Evolutionary conservation across 2,888 invertebrate species (phyloP).

Genomic region (Ectemnius lituratus): DNA sequence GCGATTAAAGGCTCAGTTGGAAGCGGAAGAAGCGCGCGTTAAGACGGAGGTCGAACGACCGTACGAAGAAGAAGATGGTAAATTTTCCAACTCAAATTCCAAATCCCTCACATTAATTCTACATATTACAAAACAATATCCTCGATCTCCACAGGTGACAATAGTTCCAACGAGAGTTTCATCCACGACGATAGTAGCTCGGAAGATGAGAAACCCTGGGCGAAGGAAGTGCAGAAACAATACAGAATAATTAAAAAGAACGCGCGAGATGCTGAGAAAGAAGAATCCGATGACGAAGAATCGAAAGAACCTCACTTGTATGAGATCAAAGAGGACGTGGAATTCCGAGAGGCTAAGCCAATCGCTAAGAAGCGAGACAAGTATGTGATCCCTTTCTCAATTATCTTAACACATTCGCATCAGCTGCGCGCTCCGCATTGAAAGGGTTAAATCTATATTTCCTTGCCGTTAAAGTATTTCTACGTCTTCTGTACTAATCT

Average conservation of each 20-base stretch:
- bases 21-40: constrained; percentile 67
- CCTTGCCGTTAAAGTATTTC: too few relatives aligned
- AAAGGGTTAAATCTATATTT: too few relatives aligned
- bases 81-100: too few relatives aligned
- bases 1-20: constrained; percentile 79
- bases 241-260: constrained; percentile 74
- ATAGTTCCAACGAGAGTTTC: constrained; percentile 73
- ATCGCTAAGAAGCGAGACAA: constrained; percentile 79
- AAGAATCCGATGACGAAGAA: constrained; percentile 62
- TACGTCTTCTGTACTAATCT: too few relatives aligned
- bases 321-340: constrained; percentile 82
- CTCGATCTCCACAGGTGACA: constrained; percentile 47
- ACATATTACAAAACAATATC: background rate
- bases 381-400: constrained; percentile 67
- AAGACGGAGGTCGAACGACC: constrained; percentile 70
- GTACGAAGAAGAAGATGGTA: constrained; percentile 76
- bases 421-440: too few relatives aligned
- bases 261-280: constrained; percentile 68
- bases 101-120: too few relatives aligned
- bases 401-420: too few relatives aligned
- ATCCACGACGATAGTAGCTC: constrained; percentile 80
- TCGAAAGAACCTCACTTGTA: constrained; percentile 80
- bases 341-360: constrained; percentile 79
- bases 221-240: constrained; percentile 88
- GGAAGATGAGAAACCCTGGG: constrained; percentile 90